Conservation (phyloP, 1,140 invertebrate species). For the Atta cephalotes region DNA sequence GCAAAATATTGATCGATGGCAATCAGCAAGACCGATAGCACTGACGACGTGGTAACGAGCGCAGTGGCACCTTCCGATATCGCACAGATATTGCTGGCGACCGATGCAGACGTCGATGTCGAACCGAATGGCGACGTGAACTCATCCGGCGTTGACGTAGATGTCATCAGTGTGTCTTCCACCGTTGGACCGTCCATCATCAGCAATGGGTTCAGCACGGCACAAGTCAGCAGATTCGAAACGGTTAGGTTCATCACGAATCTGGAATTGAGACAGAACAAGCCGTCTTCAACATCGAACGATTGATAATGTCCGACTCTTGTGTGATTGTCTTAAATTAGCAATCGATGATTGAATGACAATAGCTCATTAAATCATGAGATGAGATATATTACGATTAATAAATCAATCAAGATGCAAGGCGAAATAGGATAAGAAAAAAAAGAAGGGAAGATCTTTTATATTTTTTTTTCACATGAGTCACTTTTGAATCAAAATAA, state of each 20-base stretch:
- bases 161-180: conserved; percentile 17
- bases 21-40: conserved; percentile 92
- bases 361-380: not conserved
- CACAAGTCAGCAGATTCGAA: conserved; percentile 89
- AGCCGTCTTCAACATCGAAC: conserved; percentile 12
- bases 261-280: conserved; percentile 82
- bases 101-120: not conserved
- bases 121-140: conserved; percentile 9
- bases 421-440: not conserved
- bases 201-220: conserved; percentile 88
- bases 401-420: not conserved
- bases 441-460: not conserved
- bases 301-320: not conserved
- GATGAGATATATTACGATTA: not conserved
- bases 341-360: not conserved
- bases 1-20: conserved; percentile 95
- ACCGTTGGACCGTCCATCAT: conserved; percentile 83
- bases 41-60: conserved; percentile 85
- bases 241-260: conserved; percentile 90
- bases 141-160: conserved; percentile 42
- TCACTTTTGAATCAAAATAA: not conserved
- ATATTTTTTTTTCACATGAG: not conserved
- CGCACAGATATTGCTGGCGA: conserved; percentile 73
- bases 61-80: conserved; percentile 81
- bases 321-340: not conserved